Base-by-base conservation (phyloP, 2,113 vertebrate genomes). In the Osmerus mordax region DNA sequence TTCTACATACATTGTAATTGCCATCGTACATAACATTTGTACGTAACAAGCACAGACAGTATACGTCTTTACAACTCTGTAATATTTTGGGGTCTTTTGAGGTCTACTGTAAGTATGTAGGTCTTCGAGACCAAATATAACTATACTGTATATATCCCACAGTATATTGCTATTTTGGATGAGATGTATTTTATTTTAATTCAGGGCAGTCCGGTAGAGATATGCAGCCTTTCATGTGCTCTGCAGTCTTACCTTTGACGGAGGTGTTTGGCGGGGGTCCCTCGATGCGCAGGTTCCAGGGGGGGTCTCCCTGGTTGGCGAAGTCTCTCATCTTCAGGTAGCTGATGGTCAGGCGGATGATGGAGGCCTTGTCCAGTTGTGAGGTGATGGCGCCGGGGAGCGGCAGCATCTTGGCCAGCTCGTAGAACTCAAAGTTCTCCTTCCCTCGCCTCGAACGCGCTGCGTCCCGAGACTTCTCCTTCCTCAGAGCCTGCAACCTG, bases 271-370 rank as follows among this genome's bases (percentile, higher is more conserved):
- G 97, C n/a, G 97, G 97, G 72, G 97, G 96, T 69, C 95, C 97
- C 93, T 99, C 97, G 83, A 96, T 94, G 78, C 95, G 92, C 91
- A 98, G 88, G 92, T 98, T 98, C 97, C 97, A 99, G 0, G 97
- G 97, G 69, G 97, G 97, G 89, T 99, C 97, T 0, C 97, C 97
- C 86, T 97, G 96, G 91, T 96, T 98, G 91, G 97, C 95, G 80
- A 99, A 99, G 93, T 99, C 97, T 83, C 97, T 94, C 97, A 99
- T 99, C 93, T 98, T 98, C 91, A 99, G 94, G 89, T 99, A 99
- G 91, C 97, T 99, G 92, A 99, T 99, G 90, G 97, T 99, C 83
- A 99, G 95, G 76, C 97, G 93, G 82, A 99, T 98, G 90, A 99
- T 99, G 88, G 97, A 99, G 15, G 97, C 97, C 88, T 99, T 99